Percentiles rank a stretch among this genome's conserved stretches.
These are phyloP conservation scores for Apis mellifera DNA, from an alignment of 1,140 invertebrate species.

Conservation along the genomic window DNA sequence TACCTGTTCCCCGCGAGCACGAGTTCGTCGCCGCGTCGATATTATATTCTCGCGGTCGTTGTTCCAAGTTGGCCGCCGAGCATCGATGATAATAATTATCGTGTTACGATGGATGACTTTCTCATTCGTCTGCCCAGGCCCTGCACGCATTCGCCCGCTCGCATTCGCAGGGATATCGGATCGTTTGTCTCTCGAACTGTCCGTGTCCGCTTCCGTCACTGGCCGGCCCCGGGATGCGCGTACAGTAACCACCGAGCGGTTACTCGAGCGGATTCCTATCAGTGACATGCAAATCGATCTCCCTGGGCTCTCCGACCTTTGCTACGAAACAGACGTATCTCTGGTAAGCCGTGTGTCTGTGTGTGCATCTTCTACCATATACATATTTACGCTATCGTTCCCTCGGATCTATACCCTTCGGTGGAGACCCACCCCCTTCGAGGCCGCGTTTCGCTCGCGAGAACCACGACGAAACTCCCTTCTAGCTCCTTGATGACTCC, in stretches of 20 bases:
- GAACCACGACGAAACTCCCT: not conserved
- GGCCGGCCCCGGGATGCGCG: not conserved
- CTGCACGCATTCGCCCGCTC: too few species aligned
- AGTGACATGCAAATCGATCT: constrained; percentile 73
- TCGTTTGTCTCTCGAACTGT: constrained; percentile 69
- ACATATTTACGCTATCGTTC: constrained; percentile 48
- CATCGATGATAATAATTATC: constrained; percentile 47
- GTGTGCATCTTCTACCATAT: not conserved
- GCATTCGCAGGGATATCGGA: constrained; percentile 58
- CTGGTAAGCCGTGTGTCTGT: constrained; percentile 19
- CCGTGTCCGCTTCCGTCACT: constrained; percentile 53
- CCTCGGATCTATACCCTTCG: constrained; percentile 19
- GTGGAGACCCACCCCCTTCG: constrained; percentile 11
- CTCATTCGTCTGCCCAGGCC: constrained; percentile 7
- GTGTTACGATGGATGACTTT: constrained; percentile 46
- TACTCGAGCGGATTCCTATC: constrained; percentile 66
- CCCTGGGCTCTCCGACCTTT: constrained; percentile 46
- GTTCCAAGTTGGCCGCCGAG: not conserved
- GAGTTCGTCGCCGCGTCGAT: not conserved
- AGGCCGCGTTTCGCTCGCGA: not conserved
- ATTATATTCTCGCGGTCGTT: not conserved
- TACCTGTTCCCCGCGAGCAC: not conserved
- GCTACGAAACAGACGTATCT: constrained; percentile 53
- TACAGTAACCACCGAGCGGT: constrained; percentile 31
- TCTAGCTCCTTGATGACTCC: not conserved